These are phyloP conservation scores for Cephalopterus ornatus DNA, from an alignment of 2,113 vertebrate species.

Conservation along the genomic window DNA sequence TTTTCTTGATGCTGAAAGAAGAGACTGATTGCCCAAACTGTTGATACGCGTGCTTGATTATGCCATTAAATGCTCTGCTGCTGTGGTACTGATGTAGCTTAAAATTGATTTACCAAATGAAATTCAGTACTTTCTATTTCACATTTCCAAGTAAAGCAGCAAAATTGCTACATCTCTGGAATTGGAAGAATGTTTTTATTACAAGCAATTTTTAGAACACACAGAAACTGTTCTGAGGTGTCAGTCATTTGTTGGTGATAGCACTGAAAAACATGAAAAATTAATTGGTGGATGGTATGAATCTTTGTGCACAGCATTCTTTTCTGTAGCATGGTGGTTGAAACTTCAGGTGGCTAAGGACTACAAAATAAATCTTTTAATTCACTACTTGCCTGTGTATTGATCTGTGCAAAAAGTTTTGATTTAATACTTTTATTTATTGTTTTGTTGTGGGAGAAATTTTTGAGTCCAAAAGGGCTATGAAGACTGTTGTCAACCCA, in stretches of 20 bases:
- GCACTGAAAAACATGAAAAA: not conserved
- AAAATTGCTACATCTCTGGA: not conserved
- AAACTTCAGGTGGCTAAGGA: not conserved
- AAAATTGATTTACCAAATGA: slow-evolving; percentile 17
- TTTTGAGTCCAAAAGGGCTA: not conserved
- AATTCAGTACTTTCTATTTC: not conserved
- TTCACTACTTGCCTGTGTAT: not conserved
- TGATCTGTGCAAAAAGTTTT: not conserved
- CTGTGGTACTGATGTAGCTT: not conserved
- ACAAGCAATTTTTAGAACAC: not conserved
- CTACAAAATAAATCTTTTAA: slow-evolving; percentile 27
- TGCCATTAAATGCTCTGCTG: not conserved
- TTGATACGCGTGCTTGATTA: not conserved
- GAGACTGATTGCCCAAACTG: not conserved
- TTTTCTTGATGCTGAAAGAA: not conserved
- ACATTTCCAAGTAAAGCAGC: not conserved
- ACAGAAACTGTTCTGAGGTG: not conserved
- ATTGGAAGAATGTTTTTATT: not conserved
- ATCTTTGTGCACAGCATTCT: not conserved
- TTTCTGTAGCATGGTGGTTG: not conserved
- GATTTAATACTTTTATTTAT: not conserved
- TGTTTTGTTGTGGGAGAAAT: not conserved
- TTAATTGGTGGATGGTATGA: not conserved
- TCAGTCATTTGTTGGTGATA: not conserved
- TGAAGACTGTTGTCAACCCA: not conserved